phyloP scores from a whole-genome alignment of 2,797 vertebrate genomes.

The Nannoperca australis region DNA sequence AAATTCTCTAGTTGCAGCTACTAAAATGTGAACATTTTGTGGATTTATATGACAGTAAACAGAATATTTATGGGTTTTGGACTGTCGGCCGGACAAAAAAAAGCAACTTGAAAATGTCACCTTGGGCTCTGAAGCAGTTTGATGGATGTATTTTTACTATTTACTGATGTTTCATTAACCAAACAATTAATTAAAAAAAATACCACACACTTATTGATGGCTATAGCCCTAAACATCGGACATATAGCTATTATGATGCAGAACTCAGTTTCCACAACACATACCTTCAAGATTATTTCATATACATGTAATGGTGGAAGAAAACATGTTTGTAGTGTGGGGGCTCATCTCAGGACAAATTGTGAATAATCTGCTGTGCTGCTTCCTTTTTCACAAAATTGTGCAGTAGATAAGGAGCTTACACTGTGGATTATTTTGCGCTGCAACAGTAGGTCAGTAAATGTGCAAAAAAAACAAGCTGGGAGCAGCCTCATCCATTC shows the following conservation, averaged over 20 bases:
- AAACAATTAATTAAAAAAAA: neutral
- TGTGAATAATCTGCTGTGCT: constrained; percentile 69
- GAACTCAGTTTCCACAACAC: neutral
- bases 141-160: neutral
- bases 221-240: neutral
- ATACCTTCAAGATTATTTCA: neutral
- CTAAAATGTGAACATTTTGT: neutral
- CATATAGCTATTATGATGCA: neutral
- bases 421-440: constrained; percentile 81
- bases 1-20: neutral
- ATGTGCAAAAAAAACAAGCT: constrained; percentile 63
- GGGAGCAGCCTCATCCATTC: constrained; percentile 52
- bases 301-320: neutral
- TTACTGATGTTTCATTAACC: neutral
- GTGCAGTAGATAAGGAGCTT: constrained; percentile 82
- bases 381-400: constrained; percentile 71
- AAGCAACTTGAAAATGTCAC: neutral
- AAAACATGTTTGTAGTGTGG: constrained; percentile 8
- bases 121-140: no score
- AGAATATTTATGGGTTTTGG: neutral
- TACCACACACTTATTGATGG: neutral
- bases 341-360: constrained; percentile 51
- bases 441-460: constrained; percentile 74
- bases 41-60: neutral
- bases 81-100: neutral